Conservation (phyloP, 1,140 invertebrate genomes). For the Yoshiicerus persimilis region DNA sequence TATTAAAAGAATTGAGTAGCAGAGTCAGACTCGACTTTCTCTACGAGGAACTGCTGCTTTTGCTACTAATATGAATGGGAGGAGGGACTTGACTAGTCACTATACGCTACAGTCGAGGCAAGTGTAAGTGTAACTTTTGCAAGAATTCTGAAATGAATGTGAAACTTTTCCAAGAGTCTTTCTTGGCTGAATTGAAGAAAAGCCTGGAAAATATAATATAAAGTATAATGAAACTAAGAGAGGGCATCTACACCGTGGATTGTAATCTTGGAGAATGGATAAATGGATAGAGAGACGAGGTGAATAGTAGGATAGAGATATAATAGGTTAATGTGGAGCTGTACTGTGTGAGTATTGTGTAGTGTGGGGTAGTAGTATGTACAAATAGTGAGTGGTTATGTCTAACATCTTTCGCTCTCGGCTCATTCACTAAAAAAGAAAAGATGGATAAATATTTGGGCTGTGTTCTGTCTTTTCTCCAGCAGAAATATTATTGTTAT, state of each 20-base stretch:
- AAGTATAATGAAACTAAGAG: not conserved
- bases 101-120: not conserved
- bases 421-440: not conserved
- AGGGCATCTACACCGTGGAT: not conserved
- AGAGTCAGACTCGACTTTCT: not conserved
- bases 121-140: not conserved
- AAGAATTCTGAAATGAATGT: not conserved
- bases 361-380: not conserved
- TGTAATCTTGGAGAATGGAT: not conserved
- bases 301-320: not conserved
- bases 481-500: not conserved
- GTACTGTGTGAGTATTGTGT: not conserved
- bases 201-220: not conserved
- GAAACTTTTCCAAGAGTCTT: not conserved
- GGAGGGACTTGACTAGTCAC: not conserved
- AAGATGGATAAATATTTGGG: slow-evolving; percentile 8
- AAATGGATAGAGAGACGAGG: not conserved
- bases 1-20: not conserved
- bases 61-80: not conserved
- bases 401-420: not conserved
- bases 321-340: not conserved
- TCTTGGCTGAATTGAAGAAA: not conserved
- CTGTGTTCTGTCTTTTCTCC: slow-evolving; percentile 12
- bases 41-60: not conserved
- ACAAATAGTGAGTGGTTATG: not conserved